Evolutionary conservation across 2,888 invertebrate genomes (phyloP).

Genomic region (Chelonus formosanus): DNA sequence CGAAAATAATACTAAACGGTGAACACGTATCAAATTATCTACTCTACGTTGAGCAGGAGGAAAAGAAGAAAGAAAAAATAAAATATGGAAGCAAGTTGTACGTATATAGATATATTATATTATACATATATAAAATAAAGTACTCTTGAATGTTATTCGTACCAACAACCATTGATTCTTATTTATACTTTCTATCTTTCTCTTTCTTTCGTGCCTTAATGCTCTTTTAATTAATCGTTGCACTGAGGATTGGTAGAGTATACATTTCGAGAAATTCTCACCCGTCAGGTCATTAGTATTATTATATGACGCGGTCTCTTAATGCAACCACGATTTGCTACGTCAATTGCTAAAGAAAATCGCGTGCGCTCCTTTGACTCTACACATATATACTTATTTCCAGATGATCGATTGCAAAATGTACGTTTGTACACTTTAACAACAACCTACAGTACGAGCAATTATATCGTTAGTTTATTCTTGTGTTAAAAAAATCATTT

Average conservation of each 20-base stretch:
- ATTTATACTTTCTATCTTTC: constrained; percentile 12
- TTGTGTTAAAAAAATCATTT: background rate
- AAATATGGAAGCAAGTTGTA: constrained; percentile 16
- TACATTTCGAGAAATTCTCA: constrained; percentile 26
- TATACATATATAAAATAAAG: background rate
- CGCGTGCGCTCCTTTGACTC: constrained; percentile 47
- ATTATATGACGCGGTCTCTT: constrained; percentile 42
- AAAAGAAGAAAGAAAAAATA: constrained; percentile 18
- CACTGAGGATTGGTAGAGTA: constrained; percentile 29
- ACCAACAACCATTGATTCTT: background rate
- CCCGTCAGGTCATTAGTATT: constrained; percentile 42
- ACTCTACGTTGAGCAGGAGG: constrained; percentile 20
- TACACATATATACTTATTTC: constrained; percentile 2
- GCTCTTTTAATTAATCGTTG: constrained; percentile 46
- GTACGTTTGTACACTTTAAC: constrained; percentile 3
- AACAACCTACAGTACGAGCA: background rate
- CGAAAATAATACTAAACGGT: constrained; percentile 61
- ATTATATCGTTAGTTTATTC: constrained; percentile 15
- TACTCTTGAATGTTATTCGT: background rate
- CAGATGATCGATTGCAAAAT: constrained; percentile 34
- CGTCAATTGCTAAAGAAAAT: constrained; percentile 31
- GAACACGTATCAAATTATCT: constrained; percentile 53
- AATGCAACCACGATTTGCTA: constrained; percentile 41
- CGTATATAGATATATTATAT: background rate
- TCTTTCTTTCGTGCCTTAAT: constrained; percentile 39